Percentiles rank a stretch among this genome's conserved stretches.
Conservation (phyloP, 2,797 vertebrate genomes). For the Bovichtus variegatus region DNA sequence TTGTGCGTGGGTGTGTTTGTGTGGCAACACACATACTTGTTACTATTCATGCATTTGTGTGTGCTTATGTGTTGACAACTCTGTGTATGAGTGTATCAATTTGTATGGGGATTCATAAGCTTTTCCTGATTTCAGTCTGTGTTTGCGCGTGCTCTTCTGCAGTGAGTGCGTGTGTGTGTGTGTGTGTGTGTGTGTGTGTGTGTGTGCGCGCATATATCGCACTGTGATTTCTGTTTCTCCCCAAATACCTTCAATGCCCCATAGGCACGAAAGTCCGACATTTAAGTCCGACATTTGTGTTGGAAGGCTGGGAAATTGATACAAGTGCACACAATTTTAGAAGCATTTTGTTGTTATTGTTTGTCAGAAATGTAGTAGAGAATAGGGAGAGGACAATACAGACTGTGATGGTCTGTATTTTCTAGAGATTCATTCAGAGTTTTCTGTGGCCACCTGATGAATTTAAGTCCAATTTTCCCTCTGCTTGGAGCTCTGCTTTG, state of each 20-base stretch:
- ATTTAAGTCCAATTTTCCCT: background rate
- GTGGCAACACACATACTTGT: constrained; percentile 47
- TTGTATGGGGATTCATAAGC: constrained; percentile 16
- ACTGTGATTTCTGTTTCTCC: constrained; percentile 18
- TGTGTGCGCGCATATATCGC: constrained; percentile 22
- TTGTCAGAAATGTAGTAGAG: constrained; percentile 30
- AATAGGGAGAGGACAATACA: background rate
- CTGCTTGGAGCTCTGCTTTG: background rate
- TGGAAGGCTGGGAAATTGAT: constrained; percentile 37
- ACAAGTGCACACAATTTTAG: constrained; percentile 40
- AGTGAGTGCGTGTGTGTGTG: background rate
- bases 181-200: constrained; percentile 11
- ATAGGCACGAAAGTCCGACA: constrained; percentile 29
- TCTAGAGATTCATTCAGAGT: no score
- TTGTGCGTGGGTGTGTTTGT: constrained; percentile 58
- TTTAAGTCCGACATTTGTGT: constrained; percentile 47
- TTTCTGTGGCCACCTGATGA: background rate
- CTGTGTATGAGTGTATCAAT: background rate
- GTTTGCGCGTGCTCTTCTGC: background rate
- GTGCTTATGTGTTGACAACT: background rate
- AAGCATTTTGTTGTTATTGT: constrained; percentile 36
- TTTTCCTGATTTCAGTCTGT: background rate
- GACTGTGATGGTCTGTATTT: no score
- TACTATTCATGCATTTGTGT: constrained; percentile 36
- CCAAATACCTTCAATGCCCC: constrained; percentile 27